Percentiles rank a stretch among this genome's conserved stretches.
These are phyloP conservation scores for Petrocephalus sullivani DNA, from an alignment of 2,797 vertebrate genomes.

Conservation along the genomic window DNA sequence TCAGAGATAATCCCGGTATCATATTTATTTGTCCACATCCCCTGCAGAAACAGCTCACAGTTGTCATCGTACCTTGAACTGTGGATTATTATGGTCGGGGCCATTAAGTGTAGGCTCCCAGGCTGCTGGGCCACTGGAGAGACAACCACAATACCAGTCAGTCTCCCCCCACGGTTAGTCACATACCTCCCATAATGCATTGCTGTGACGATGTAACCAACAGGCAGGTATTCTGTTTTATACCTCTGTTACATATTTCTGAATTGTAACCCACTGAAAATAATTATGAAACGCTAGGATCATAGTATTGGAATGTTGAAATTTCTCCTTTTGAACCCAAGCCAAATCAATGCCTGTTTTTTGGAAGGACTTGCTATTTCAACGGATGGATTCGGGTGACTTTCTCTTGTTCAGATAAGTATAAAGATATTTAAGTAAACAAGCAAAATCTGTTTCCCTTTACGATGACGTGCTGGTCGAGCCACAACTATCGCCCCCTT, in stretches of 20 bases:
- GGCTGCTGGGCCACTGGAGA: not conserved
- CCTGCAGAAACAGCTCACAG: not conserved
- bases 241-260: not conserved
- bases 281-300: not conserved
- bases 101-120: not conserved
- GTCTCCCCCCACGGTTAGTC: not conserved
- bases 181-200: not conserved
- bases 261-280: not conserved
- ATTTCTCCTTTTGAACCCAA: not conserved
- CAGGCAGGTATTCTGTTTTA: not conserved
- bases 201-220: not conserved
- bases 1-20: not conserved
- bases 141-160: not conserved
- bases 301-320: not conserved
- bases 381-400: not conserved
- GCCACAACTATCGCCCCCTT: not conserved
- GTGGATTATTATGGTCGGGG: not conserved
- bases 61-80: not conserved
- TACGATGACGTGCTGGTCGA: not conserved
- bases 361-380: not conserved
- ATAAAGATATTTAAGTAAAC: not conserved
- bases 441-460: not conserved
- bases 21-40: not conserved
- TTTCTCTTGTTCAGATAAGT: not conserved
- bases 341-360: not conserved